phyloP scores from a whole-genome alignment of 1,140 invertebrate species.

The Aphidius gifuensis region DNA sequence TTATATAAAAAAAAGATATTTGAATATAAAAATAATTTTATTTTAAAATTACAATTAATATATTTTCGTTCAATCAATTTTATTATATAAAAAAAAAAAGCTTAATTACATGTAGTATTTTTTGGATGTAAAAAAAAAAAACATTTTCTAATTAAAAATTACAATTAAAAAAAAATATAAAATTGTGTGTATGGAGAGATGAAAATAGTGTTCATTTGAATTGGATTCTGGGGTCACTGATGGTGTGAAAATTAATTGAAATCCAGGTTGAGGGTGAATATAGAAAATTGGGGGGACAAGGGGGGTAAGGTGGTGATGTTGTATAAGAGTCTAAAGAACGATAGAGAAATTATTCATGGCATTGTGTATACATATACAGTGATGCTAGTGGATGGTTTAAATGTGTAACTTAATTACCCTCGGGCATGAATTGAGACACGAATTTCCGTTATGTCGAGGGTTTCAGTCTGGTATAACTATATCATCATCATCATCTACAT shows the following conservation, averaged over 20 bases:
- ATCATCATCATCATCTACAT: too few relatives aligned
- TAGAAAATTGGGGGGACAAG: too few relatives aligned
- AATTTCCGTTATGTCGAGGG: slow-evolving; percentile 22
- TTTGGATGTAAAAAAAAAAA: too few relatives aligned
- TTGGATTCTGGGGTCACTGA: not conserved
- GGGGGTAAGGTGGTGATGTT: not conserved
- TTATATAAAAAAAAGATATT: too few relatives aligned
- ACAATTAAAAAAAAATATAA: not conserved
- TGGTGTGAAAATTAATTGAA: slow-evolving; percentile 24
- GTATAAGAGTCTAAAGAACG: slow-evolving; percentile 6
- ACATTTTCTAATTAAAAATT: too few relatives aligned
- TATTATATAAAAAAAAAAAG: too few relatives aligned
- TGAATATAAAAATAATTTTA: too few relatives aligned
- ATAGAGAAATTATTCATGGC: slow-evolving; percentile 27
- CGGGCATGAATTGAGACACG: slow-evolving; percentile 30
- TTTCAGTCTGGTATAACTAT: not conserved
- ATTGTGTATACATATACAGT: not conserved
- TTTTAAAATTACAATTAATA: too few relatives aligned
- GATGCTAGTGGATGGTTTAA: slow-evolving; percentile 8
- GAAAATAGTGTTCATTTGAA: not conserved
- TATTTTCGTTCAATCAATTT: too few relatives aligned
- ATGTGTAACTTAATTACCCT: slow-evolving; percentile 38
- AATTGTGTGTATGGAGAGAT: slow-evolving; percentile 11
- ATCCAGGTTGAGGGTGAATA: slow-evolving; percentile 7
- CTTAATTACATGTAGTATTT: too few relatives aligned